Base-by-base conservation (phyloP, 2,888 invertebrate species). In the Ophion slaviceki region DNA sequence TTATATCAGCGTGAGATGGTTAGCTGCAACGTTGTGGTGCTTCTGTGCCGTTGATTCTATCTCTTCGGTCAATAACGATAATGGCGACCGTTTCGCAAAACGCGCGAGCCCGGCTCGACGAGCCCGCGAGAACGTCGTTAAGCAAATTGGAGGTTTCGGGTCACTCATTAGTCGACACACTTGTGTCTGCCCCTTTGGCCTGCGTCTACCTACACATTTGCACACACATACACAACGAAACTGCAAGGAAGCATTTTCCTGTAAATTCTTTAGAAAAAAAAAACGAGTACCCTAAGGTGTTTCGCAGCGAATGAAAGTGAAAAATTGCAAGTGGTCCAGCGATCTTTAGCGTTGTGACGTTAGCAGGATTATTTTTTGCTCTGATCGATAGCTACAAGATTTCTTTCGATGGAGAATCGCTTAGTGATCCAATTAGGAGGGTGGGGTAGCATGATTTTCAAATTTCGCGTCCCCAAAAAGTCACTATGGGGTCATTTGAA, bases 21-120 rank as follows among this genome's bases (percentile, higher is more conserved):
- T 82, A 80, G 61, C 75, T 79, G 66, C 32, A 45, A 57, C 66
- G 75, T 61, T 75, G 61, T 53, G 59, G 61, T 59, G 70, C 82
- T 80, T 82, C 32, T 53, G 80, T 76, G 24, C 68, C 62, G 59
- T 71, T 72, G 64, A 79, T 79, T 71, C 71, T 59, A 62, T 86
- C 84, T 84, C 75, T 77, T 84, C 70, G 86, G 88, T 87, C 87
- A 89, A 89, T 89, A 90, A 90, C 78, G 87, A 86, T 91, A 90
- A 91, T 89, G 82, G 88, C 62, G 40, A 72, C 84, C 89, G 88
- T 89, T 90, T 89, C 84, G 87, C 85, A 81, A 74, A 80, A 75
- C 77, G 64, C 40, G 61, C 45, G 68, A 53, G 70, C 53, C 14
- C 74, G 80, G 85, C 66, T 74, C 79, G 80, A 80, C 62, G 74